Base-by-base conservation (phyloP, 2,888 invertebrate species). In the Thecocarcelia acutangulata region DNA sequence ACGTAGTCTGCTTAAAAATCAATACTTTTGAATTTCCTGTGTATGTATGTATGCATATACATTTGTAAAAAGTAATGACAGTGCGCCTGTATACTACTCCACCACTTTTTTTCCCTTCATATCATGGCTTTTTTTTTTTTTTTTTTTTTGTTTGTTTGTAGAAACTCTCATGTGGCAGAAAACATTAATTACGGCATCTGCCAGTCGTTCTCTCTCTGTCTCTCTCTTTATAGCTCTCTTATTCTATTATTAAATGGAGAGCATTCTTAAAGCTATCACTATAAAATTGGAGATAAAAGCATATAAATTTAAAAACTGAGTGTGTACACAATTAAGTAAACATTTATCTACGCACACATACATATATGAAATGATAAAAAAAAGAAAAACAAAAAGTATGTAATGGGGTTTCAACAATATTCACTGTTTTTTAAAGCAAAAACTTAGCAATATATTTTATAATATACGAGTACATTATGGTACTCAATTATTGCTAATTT, bases 1-100 rank as follows among this genome's bases (percentile, higher is more conserved):
- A 76, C 69, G 69, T 61, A 61, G 75, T 76, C 69, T 69, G 61
- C 37, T n/a, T 12, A 46, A 75, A 76, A 76, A 76, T 76, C 76
- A 69, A 76, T 76, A 76, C 24, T 61, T 52, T 37, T 9, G 1
- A 3, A 33, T 33, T 9, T 3, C 24, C 3, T 24, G 5, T 24
- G 24, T 24, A 24, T 24, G 24, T 24, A 24, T 24, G 24, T 5
- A 24, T 33, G 33, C 8, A 33, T 9, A 12, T 15, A 17, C 2
- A 73, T 58, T 75, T 76, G 6, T 37, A 52, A 52, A 40, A 21
- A 69, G 58, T 42, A 56, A 52, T 24, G 46, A n/a, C 21, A 37
- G 37, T 66, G 50, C 54, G 56, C 69, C 48, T 74, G 56, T 28
- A 48, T 24, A 40, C 63, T 37, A 44, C 37, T 73, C 64, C 54